These are phyloP conservation scores for Platycheirus rosarum DNA, from an alignment of 2,888 invertebrate genomes.

Conservation along the genomic window DNA sequence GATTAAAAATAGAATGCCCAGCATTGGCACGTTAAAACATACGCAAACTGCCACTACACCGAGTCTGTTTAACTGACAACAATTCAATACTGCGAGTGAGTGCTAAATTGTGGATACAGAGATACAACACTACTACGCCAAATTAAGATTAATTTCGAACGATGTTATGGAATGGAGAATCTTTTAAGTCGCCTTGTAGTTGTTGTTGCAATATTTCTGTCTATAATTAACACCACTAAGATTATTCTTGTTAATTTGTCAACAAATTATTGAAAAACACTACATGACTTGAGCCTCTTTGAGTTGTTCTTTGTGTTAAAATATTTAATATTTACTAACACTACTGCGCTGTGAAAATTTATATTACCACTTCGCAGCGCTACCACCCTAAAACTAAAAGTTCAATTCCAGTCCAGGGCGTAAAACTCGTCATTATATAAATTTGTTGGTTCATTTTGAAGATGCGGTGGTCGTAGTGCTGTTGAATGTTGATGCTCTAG, in stretches of 20 bases:
- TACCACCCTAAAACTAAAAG: conserved; percentile 73
- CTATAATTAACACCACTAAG: conserved; percentile 48
- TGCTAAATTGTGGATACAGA: conserved; percentile 27
- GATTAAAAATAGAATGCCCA: conserved; percentile 69
- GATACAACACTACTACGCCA: conserved; percentile 34
- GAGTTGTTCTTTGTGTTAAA: neutral
- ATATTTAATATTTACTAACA: conserved; percentile 30
- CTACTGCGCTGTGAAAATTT: neutral
- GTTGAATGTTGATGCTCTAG: conserved; percentile 19
- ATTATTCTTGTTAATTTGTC: conserved; percentile 46
- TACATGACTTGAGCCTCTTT: conserved; percentile 13
- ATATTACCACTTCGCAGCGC: conserved; percentile 69
- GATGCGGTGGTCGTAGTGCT: conserved; percentile 43
- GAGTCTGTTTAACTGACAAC: conserved; percentile 30
- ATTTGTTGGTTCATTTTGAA: conserved; percentile 43
- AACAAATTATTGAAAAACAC: conserved; percentile 43
- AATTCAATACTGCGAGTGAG: conserved; percentile 8
- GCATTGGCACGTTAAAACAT: conserved; percentile 55
- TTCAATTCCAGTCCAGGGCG: conserved; percentile 65
- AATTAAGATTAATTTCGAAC: conserved; percentile 40
- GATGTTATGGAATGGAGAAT: conserved; percentile 33
- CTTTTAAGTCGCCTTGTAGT: conserved; percentile 27
- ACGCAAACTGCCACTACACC: conserved; percentile 41
- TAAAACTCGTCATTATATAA: conserved; percentile 19
- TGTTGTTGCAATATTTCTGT: conserved; percentile 21